Evolutionary conservation across 2,797 vertebrate species (phyloP).

Genomic region (Scomberomorus guttatus): DNA sequence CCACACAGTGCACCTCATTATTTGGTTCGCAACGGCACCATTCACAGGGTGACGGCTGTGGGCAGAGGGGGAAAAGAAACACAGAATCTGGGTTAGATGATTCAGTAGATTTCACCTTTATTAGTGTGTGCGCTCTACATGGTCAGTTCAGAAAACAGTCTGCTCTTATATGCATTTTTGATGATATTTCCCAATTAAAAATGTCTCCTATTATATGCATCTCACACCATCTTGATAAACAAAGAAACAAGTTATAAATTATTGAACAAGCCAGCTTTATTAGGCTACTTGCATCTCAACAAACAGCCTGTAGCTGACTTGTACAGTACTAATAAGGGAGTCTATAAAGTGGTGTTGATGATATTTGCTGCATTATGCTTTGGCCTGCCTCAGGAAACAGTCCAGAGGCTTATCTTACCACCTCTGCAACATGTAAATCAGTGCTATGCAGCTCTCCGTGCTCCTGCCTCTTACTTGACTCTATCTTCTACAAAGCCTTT

Average conservation of each 20-base stretch:
- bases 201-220: conserved; percentile 5
- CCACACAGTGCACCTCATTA: conserved; percentile 99
- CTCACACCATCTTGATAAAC: conserved; percentile 32
- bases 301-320: conserved; percentile 41
- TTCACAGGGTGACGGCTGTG: conserved; percentile 98
- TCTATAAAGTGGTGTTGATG: conserved; percentile 27
- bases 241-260: conserved; percentile 53
- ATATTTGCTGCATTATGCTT: conserved; percentile 63
- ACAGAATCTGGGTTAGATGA: conserved; percentile 62
- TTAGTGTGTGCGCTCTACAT: not conserved
- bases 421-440: conserved; percentile 75
- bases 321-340: conserved; percentile 31
- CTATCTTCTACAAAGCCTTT: conserved; percentile 52
- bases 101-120: conserved; percentile 43
- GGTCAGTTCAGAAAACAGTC: conserved; percentile 6
- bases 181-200: conserved; percentile 16
- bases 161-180: not conserved
- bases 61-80: conserved; percentile 50
- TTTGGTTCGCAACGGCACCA: conserved; percentile 99
- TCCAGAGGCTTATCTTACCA: conserved; percentile 61
- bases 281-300: conserved; percentile 37
- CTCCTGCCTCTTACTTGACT: conserved; percentile 61
- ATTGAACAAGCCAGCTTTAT: conserved; percentile 58
- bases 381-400: conserved; percentile 50
- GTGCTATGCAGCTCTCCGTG: conserved; percentile 44